These are phyloP conservation scores for Melozone crissalis DNA, from an alignment of 2,113 vertebrate genomes.

Conservation along the genomic window DNA sequence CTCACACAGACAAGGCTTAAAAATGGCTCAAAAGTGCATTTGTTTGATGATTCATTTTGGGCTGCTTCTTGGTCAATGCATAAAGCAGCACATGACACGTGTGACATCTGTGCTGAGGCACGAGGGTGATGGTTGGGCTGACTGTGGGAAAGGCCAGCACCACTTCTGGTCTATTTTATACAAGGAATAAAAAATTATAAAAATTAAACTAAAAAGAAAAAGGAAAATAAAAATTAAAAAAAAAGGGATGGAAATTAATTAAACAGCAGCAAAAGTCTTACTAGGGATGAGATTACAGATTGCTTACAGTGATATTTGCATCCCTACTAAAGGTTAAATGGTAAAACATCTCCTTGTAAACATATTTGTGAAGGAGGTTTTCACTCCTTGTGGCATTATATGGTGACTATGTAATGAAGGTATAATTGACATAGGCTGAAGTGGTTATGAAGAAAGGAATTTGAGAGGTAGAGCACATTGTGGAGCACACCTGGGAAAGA, in stretches of 20 bases:
- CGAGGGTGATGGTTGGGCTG: rapidly evolving
- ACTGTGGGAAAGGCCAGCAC: neutral
- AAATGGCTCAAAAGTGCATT: neutral
- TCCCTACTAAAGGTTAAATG: neutral
- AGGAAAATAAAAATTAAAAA: too few relatives aligned
- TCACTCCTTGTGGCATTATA: neutral
- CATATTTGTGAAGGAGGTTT: neutral
- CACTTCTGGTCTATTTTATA: neutral
- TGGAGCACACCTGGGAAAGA: neutral
- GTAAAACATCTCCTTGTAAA: neutral
- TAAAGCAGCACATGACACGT: rapidly evolving
- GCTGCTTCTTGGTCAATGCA: neutral
- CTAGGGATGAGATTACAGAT: neutral
- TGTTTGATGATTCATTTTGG: neutral
- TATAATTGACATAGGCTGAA: neutral
- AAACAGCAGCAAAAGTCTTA: neutral
- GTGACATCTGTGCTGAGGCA: neutral
- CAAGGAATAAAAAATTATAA: neutral
- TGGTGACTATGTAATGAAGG: neutral
- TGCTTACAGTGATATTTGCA: neutral
- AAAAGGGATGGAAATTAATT: neutral
- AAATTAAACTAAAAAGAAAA: neutral
- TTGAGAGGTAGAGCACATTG: neutral
- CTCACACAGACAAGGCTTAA: neutral
- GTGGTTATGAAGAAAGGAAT: neutral